Base-by-base conservation (phyloP, 1,140 invertebrate species). In the Acromyrmex echinatior region DNA sequence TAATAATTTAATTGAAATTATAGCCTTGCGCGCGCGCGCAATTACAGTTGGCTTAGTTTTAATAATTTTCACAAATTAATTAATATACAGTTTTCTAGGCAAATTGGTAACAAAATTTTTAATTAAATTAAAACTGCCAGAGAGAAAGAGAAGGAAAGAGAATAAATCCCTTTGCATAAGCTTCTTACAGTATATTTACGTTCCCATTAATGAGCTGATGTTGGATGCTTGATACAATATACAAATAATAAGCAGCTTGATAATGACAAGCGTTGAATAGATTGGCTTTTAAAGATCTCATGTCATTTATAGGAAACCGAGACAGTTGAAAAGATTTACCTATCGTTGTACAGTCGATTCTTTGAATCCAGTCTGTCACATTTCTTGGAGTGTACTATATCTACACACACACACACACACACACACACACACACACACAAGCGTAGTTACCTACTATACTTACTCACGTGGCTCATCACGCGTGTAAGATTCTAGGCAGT, bases 221-320 rank as follows among this genome's bases (percentile, higher is more conserved):
- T 14, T 68, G 10, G n/a, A 78, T 18, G 9, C 3, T 16, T 25
- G 35, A 62, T 28, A 28, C 25, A 65, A 65, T 25, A 62, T 28
- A 28, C 25, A 65, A 65, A 79, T 66, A 81, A 81, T 80, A 58
- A 81, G 28, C 49, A 68, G 65, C 21, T 81, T n/a, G 31, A 81
- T 71, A 79, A 28, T 53, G 45, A 79, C 18, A 14, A 66, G 62
- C n/a, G 5, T 71, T 71, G 78, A 71, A 81, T 70, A 56, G n/a
- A 71, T 71, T 12, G 31, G 10, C 16, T 81, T 60, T 56, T 21
- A 71, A 58, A 70, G 65, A 81, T 81, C 62, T 70, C 16, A 81
- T 80, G 25, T 25, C 25, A 25, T 25, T 25, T 68, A 68, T 49
- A 14, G 49, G 5, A 2, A 81, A 21, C 39, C n/a, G 9, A 45